Conservation (phyloP, 2,113 vertebrate species). For the Pedetes capensis region DNA sequence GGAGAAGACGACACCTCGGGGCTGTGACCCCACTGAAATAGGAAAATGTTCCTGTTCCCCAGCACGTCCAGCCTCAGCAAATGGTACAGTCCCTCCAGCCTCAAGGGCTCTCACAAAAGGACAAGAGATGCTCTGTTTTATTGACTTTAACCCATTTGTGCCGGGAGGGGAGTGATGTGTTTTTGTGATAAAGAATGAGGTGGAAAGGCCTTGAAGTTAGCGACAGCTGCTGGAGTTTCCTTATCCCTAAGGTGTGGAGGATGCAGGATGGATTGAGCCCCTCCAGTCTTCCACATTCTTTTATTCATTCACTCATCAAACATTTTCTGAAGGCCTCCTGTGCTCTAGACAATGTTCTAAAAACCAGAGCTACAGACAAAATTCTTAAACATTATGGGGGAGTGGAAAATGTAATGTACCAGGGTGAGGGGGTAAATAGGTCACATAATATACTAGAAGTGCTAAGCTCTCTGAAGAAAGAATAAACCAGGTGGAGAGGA, state of each 20-base stretch:
- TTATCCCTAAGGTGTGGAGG: accelerated
- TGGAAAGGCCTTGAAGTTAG: not conserved
- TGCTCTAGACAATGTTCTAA: not conserved
- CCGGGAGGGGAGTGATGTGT: not conserved
- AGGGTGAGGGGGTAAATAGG: not conserved
- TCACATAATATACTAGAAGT: not conserved
- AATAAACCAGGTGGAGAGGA: not conserved
- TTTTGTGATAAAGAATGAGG: not conserved
- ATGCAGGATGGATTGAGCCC: accelerated
- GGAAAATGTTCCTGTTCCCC: not conserved
- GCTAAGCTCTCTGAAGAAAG: not conserved
- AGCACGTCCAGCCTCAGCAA: not conserved
- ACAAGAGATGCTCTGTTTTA: too few species aligned
- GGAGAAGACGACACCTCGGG: not conserved
- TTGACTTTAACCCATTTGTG: not conserved
- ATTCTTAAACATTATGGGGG: not conserved
- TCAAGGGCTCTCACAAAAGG: not conserved
- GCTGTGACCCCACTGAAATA: not conserved
- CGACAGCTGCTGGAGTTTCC: not conserved
- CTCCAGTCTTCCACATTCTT: not conserved
- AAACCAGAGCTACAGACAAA: not conserved
- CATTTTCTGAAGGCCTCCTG: not conserved
- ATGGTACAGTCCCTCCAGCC: not conserved
- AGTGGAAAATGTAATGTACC: too few species aligned
- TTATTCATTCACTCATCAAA: not conserved